A percentile compares a stretch with the other conserved stretches of the same genome.
Evolutionary conservation across 2,797 vertebrate genomes (phyloP).

Genomic region (Phalanger gymnotis): DNA sequence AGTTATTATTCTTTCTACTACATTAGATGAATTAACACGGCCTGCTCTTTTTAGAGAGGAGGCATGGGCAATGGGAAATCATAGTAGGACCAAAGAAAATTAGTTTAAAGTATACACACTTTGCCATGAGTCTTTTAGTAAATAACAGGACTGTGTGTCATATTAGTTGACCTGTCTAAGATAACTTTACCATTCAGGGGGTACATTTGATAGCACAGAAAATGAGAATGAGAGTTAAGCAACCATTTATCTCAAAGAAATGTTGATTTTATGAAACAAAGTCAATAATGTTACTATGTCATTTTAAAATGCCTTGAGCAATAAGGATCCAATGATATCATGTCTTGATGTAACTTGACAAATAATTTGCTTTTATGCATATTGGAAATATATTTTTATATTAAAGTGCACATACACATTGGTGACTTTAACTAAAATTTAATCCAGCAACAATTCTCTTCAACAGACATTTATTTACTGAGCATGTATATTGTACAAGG

Average conservation of each 20-base stretch:
- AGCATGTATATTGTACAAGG: not conserved
- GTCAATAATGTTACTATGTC: slow-evolving; percentile 28
- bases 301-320: slow-evolving; percentile 56
- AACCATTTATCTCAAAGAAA: slow-evolving; percentile 55
- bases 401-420: not conserved
- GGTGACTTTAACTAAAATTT: not conserved
- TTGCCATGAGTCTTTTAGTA: not conserved
- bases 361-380: slow-evolving; percentile 39
- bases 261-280: slow-evolving; percentile 44
- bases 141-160: not conserved
- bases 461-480: not conserved
- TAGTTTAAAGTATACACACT: not conserved
- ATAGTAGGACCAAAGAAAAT: not conserved
- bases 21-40: slow-evolving; percentile 36
- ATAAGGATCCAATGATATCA: slow-evolving; percentile 40
- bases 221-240: slow-evolving; percentile 33
- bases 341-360: slow-evolving; percentile 60
- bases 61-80: slow-evolving; percentile 19
- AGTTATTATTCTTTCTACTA: not conserved
- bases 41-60: slow-evolving; percentile 36
- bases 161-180: not conserved
- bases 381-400: not conserved
- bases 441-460: not conserved
- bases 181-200: not conserved
- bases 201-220: slow-evolving; percentile 46